Percentiles rank a stretch among this genome's conserved stretches.
These are phyloP conservation scores for Mesocentrotus franciscanus DNA, from an alignment of 53 echinoderm and acorn worm genomes.

Conservation along the genomic window DNA sequence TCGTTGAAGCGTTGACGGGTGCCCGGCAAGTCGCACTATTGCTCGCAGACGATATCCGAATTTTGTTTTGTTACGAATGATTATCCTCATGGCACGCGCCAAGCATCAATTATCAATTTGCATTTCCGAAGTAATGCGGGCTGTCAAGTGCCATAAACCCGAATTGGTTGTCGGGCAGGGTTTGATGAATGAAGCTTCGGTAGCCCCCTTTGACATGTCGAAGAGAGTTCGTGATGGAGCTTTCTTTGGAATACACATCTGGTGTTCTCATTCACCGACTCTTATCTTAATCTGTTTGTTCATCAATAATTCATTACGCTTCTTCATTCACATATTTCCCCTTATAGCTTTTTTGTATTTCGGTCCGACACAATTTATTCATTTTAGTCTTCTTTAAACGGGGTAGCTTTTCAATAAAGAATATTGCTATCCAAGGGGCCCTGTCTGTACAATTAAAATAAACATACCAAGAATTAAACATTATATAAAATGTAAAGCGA, in stretches of 20 bases:
- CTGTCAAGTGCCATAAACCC: slow-evolving; percentile 21
- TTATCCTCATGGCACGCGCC: slow-evolving; percentile 55
- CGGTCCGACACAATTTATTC: neutral
- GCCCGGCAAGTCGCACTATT: neutral
- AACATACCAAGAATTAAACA: too few species aligned
- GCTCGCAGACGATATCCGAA: slow-evolving; percentile 27
- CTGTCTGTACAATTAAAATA: too few species aligned
- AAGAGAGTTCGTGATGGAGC: neutral
- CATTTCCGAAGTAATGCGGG: neutral
- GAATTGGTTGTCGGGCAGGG: neutral
- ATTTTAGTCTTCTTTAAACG: too few species aligned
- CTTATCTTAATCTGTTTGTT: neutral
- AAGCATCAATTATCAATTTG: slow-evolving; percentile 57
- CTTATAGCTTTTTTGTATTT: neutral
- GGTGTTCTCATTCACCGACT: neutral
- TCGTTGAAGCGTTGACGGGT: slow-evolving; percentile 3
- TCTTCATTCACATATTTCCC: neutral
- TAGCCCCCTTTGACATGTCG: neutral
- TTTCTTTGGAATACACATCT: neutral
- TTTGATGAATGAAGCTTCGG: slow-evolving; percentile 10
- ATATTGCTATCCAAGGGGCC: too few species aligned
- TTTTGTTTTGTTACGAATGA: slow-evolving; percentile 38
- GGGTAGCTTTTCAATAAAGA: too few species aligned
- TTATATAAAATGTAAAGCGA: too few species aligned
- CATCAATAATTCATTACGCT: neutral